Evolutionary conservation across 2,797 vertebrate genomes (phyloP), one percentile per base, ranked within the genome.

Genomic region (Fratercula arctica): DNA sequence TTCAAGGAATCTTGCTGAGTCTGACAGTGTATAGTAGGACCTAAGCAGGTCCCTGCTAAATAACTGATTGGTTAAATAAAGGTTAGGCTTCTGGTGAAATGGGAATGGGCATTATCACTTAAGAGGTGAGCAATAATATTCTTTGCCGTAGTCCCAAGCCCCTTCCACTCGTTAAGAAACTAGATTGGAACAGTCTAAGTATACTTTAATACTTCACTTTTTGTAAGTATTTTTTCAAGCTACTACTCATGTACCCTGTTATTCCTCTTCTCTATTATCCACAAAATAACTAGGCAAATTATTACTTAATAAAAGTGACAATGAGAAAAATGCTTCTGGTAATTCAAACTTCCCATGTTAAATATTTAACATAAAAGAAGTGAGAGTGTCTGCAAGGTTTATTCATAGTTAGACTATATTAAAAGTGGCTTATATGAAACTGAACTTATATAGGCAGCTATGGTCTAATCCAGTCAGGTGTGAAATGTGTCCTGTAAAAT

Each of bases 1-100:
- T 93, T 95, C 72, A 90, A 73, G 72, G 28, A 89, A 82, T 84
- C 87, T 86, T 94, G 51, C 87, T 56, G 73, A 94, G 75, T 81
- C 35, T 87, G 56, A 15, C n/a, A 68, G 26, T 24, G 48, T 68
- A 10, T 37, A 41, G 63, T 54, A 66, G 54, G 73, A 83, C 57
- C 67, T 80, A 73, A 70, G 63, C 41, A 64, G 33, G 53, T 79
- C 85, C 39, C 53, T 90, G 35, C 37, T 89, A 75, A 61, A 53
- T 90, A 74, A 82, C 64, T 69, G 68, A 87, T 89, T 80, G 60
- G 50, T 88, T 96, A 95, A 73, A 67, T 81, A 89, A 89, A 91
- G 45, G 41, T 84, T 91, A 91, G 48, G 28, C n/a, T 90, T 41
- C 60, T 87, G 35, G n/a, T 93, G 77, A 85, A 92, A 78, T 54